phyloP scores from a whole-genome alignment of 1,140 invertebrate genomes.

The Thaumetopoea pityocampa region DNA sequence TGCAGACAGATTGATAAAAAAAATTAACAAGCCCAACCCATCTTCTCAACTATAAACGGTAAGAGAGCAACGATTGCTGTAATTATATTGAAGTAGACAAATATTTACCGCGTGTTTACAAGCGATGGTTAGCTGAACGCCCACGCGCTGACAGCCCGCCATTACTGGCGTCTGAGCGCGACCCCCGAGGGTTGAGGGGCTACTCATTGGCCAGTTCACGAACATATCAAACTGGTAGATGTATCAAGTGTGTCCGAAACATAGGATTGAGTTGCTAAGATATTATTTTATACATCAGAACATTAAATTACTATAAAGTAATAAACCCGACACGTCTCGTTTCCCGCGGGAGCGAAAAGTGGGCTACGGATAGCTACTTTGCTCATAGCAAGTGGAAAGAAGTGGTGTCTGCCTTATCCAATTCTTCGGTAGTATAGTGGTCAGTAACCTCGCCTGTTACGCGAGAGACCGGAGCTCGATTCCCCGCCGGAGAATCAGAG shows the following conservation, averaged over 20 bases:
- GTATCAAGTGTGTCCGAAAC: neutral
- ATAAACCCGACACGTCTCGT: neutral
- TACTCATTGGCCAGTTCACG: constrained; percentile 23
- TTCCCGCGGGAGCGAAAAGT: no score
- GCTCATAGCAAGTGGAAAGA: no score
- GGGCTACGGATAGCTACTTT: no score
- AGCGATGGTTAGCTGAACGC: constrained; percentile 54
- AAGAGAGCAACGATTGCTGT: constrained; percentile 42
- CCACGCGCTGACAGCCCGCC: constrained; percentile 52
- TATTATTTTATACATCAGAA: neutral
- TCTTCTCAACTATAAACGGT: constrained; percentile 12
- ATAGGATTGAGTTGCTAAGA: neutral
- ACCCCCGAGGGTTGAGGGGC: constrained; percentile 36
- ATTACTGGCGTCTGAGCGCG: constrained; percentile 43
- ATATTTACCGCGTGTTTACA: constrained; percentile 65
- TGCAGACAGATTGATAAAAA: constrained; percentile 3
- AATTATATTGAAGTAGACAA: constrained; percentile 66
- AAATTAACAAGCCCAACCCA: constrained; percentile 9
- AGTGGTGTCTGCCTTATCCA: no score
- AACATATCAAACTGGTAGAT: constrained; percentile 7
- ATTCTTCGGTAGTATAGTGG: no score
- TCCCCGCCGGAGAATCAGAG: no score
- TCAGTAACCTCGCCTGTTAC: no score
- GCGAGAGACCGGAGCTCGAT: no score
- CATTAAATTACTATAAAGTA: neutral